Base-by-base conservation (phyloP, 2,797 vertebrate species). In the Meriones psammophilus region DNA sequence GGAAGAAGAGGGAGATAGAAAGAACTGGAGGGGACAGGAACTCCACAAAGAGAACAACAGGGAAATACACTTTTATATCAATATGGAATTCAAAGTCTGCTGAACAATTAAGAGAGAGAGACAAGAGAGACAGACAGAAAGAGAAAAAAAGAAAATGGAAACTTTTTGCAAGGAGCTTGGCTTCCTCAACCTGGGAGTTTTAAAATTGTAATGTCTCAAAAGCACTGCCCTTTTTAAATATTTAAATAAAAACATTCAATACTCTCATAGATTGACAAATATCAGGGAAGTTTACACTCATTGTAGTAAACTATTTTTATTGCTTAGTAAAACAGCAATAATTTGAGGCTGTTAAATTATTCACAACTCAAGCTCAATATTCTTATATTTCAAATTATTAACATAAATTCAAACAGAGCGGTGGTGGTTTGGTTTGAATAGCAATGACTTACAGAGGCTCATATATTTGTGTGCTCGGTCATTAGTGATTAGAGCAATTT, bases 241-340 rank as follows among this genome's bases (percentile, higher is more conserved):
- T 42, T 94, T 80, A 17, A 46, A 54, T 42, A 69, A 42, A 0
- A 83, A 76, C 26, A 50, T 50, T 50, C 50, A 50, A 50, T 50
- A 81, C 93, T 94, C 13, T 54, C 22, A 91, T 73, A 62, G 9
- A 10, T 83, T 73, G 76, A 58, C 0, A 56, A 56, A 64, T 18
- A 56, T 50, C 62, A 87, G 24, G 24, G 87, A 91, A 74, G 2
- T 46, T 3, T 60, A 3, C 12, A 76, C 1, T 87, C 91, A 39
- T 76, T 93, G 30, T 20, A 71, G 54, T 88, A 22, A 85, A 54
- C 66, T 4, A 71, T 60, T 87, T 39, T 30, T 64, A 91, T 14
- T 87, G 4, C 50, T 93, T 69, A n/a, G 89, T 79, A 87, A 80
- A 94, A 83, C 12, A 87, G 24, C 66, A 78, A 42, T n/a, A 93